Conservation (phyloP, 2,113 vertebrate species). For the Globicephala melas region DNA sequence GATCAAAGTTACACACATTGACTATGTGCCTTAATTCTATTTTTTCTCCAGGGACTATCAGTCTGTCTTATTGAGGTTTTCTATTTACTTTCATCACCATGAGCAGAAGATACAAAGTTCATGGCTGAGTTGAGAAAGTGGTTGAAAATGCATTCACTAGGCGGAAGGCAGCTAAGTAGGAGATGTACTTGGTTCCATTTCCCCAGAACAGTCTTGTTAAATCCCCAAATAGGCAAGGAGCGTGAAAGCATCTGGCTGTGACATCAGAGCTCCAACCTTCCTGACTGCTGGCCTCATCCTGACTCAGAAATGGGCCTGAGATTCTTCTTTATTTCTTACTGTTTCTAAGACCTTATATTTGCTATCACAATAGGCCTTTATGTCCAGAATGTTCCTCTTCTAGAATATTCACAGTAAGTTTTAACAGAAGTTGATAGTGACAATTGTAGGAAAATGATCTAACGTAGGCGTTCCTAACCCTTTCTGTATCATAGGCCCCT, state of each 20-base stretch:
- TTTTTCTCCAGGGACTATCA: background rate
- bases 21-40: background rate
- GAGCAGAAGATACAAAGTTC: background rate
- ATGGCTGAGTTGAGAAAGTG: background rate
- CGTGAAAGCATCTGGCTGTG: background rate
- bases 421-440: background rate
- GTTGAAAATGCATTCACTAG: background rate
- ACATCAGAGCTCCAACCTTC: background rate
- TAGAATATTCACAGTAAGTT: background rate
- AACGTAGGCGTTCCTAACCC: background rate
- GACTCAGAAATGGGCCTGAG: background rate
- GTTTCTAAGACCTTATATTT: background rate
- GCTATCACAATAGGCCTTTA: background rate
- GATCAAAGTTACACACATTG: background rate
- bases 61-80: background rate
- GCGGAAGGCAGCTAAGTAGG: background rate
- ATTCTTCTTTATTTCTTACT: background rate
- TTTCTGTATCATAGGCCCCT: background rate
- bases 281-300: background rate
- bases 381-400: background rate
- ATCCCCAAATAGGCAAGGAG: background rate
- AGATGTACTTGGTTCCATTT: background rate
- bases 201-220: background rate
- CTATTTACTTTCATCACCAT: background rate
- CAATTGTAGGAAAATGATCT: background rate